Evolutionary conservation across 2,113 vertebrate genomes (phyloP).

Genomic region (Oryzias melastigma): DNA sequence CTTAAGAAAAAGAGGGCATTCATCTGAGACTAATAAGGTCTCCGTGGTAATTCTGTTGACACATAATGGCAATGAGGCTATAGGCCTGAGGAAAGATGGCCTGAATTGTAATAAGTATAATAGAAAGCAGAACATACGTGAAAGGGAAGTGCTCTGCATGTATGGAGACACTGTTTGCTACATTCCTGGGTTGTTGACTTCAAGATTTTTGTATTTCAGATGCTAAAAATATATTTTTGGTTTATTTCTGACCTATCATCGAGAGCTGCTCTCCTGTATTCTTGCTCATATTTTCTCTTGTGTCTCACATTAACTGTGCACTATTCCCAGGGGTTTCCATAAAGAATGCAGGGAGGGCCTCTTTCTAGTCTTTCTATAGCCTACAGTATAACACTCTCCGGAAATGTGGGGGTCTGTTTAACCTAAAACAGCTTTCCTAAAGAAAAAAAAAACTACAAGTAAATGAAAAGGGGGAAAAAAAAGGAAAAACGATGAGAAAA

Average conservation of each 20-base stretch:
- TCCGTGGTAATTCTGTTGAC: slow-evolving; percentile 65
- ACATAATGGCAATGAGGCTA: slow-evolving; percentile 56
- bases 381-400: slow-evolving; percentile 45
- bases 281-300: slow-evolving; percentile 18
- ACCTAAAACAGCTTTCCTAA: slow-evolving; percentile 59
- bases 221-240: no score
- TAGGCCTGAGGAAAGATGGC: slow-evolving; percentile 44
- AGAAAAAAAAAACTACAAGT: slow-evolving; percentile 18
- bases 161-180: slow-evolving; percentile 26
- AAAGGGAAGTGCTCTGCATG: slow-evolving; percentile 52
- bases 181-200: no score
- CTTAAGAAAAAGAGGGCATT: slow-evolving; percentile 26
- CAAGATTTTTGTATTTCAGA: no score
- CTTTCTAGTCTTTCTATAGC: slow-evolving; percentile 50
- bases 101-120: slow-evolving; percentile 52
- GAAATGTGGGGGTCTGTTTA: slow-evolving; percentile 41
- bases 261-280: slow-evolving; percentile 1
- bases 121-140: slow-evolving; percentile 61
- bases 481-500: not conserved
- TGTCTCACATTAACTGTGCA: slow-evolving; percentile 24
- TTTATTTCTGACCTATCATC: slow-evolving; percentile 5
- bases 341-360: slow-evolving; percentile 51
- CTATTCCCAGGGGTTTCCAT: slow-evolving; percentile 32
- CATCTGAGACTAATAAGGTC: slow-evolving; percentile 43
- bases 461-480: not conserved